A percentile compares a stretch with the other conserved stretches of the same genome.
Evolutionary conservation across 2,888 invertebrate species (phyloP).

Genomic region (Zonitis immaculata): DNA sequence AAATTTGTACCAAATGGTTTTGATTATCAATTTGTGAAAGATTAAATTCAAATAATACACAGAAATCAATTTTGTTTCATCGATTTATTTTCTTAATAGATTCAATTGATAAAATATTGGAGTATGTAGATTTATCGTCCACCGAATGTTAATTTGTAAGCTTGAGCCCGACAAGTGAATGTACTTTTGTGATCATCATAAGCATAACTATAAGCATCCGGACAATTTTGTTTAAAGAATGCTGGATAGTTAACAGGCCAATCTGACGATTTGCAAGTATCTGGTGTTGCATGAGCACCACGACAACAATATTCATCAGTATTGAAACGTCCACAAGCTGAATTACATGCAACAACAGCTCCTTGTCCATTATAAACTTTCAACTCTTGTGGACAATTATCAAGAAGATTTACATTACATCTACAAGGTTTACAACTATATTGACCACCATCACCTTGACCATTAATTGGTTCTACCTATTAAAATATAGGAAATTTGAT

Average conservation of each 20-base stretch:
- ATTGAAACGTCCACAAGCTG: slow-evolving; percentile 49
- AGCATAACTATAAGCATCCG: slow-evolving; percentile 53
- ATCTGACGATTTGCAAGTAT: slow-evolving; percentile 44
- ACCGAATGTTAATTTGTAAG: slow-evolving; percentile 40
- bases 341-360: slow-evolving; percentile 47
- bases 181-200: slow-evolving; percentile 52
- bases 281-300: slow-evolving; percentile 43
- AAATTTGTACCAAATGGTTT: no score
- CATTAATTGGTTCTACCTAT: slow-evolving; percentile 36
- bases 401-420: slow-evolving; percentile 42
- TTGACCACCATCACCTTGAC: slow-evolving; percentile 32
- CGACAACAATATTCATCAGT: slow-evolving; percentile 51
- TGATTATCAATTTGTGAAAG: no score
- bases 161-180: slow-evolving; percentile 46
- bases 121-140: no score
- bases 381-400: slow-evolving; percentile 44
- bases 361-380: slow-evolving; percentile 29
- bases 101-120: no score
- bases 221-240: slow-evolving; percentile 50
- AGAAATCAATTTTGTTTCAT: no score
- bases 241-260: slow-evolving; percentile 45
- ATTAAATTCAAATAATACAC: no score
- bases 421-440: slow-evolving; percentile 44
- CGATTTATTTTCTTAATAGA: no score
- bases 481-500: not conserved